Percentiles rank a stretch among this genome's conserved stretches.
phyloP scores from a whole-genome alignment of 2,113 vertebrate species.

The Amphilophus citrinellus region DNA sequence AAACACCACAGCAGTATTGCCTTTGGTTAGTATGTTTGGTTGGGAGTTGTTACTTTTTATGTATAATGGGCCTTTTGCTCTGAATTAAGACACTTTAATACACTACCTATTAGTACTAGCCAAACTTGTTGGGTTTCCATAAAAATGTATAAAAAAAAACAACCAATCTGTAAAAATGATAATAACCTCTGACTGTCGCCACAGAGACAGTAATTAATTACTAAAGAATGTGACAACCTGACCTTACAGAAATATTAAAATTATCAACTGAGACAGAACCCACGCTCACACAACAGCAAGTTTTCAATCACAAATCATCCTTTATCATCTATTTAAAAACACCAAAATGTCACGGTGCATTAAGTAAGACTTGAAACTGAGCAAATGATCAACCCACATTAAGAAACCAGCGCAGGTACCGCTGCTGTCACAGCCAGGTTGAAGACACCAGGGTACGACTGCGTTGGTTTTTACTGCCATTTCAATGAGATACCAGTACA shows the following conservation, averaged over 20 bases:
- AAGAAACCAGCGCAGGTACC: neutral
- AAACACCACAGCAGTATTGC: slow-evolving; percentile 4
- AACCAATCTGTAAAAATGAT: neutral
- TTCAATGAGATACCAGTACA: neutral
- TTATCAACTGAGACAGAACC: neutral
- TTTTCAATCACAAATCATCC: neutral
- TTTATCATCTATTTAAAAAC: neutral
- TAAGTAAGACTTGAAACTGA: neutral
- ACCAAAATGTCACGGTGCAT: neutral
- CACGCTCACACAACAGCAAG: neutral
- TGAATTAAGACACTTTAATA: neutral
- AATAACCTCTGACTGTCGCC: neutral
- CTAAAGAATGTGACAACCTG: neutral
- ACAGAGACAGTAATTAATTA: neutral
- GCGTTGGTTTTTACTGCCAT: no score
- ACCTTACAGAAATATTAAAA: neutral
- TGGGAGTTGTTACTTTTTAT: neutral
- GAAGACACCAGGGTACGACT: neutral
- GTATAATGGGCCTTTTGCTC: neutral
- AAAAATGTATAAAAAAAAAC: neutral
- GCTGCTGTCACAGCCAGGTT: neutral
- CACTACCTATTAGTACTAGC: neutral
- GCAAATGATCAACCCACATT: neutral
- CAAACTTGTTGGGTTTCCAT: neutral
- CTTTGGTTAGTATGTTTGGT: neutral